Conservation (phyloP, 2,113 vertebrate genomes). For the Notechis scutatus region DNA sequence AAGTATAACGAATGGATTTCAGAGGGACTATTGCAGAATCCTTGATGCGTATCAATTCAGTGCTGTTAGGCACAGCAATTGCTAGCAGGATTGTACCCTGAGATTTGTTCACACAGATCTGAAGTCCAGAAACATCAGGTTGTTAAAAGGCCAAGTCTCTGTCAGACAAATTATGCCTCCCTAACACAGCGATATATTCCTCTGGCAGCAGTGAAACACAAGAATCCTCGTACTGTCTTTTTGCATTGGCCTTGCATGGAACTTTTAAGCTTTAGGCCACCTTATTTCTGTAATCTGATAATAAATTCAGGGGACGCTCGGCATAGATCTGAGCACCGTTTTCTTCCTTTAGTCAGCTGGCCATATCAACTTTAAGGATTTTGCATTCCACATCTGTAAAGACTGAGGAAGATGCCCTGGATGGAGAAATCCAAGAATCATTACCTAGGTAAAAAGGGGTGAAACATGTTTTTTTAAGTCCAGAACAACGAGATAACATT, state of each 20-base stretch:
- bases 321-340: neutral
- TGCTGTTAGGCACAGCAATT: conserved; percentile 37
- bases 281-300: neutral
- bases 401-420: neutral
- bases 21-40: conserved; percentile 49
- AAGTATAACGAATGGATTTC: conserved; percentile 59
- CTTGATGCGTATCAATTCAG: conserved; percentile 26
- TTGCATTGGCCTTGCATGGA: conserved; percentile 23
- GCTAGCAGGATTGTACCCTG: conserved; percentile 42
- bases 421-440: neutral
- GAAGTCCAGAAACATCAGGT: conserved; percentile 35
- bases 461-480: neutral
- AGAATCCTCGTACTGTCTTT: conserved; percentile 10
- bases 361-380: neutral
- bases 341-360: neutral
- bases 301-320: neutral
- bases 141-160: conserved; percentile 38
- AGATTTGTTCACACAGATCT: conserved; percentile 38
- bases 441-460: neutral
- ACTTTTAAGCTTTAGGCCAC: neutral
- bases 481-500: neutral
- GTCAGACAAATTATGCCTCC: conserved; percentile 20
- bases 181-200: conserved; percentile 3
- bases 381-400: neutral
- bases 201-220: conserved; percentile 22